A percentile compares a stretch with the other conserved stretches of the same genome.
Evolutionary conservation across 2,113 vertebrate genomes (phyloP).

Genomic region (Smithornis capensis): DNA sequence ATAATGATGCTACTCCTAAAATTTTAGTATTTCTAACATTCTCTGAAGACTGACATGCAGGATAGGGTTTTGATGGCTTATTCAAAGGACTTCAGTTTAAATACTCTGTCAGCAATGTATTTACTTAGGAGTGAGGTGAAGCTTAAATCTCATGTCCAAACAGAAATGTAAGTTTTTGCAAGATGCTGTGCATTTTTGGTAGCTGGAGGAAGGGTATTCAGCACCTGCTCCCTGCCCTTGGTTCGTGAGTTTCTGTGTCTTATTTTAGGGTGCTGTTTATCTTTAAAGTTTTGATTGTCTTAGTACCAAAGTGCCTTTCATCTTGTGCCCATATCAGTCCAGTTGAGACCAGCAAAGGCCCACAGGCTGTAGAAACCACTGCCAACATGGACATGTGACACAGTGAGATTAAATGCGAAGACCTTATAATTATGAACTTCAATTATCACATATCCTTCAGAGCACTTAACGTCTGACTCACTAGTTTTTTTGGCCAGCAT

Average conservation of each 20-base stretch:
- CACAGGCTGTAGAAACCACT: background rate
- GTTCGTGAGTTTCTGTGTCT: background rate
- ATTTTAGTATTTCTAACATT: background rate
- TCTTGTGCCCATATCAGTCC: background rate
- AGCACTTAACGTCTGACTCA: background rate
- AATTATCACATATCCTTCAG: conserved; percentile 2
- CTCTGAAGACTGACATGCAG: background rate
- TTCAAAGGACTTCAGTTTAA: background rate
- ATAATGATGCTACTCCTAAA: background rate
- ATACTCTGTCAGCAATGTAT: background rate
- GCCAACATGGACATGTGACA: conserved; percentile 20
- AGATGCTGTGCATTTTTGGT: background rate
- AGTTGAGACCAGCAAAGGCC: background rate
- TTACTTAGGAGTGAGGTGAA: background rate
- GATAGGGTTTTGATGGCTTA: background rate
- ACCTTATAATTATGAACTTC: conserved; percentile 7
- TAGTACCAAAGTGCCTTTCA: background rate
- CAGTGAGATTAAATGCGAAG: conserved; percentile 4
- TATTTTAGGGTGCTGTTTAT: background rate
- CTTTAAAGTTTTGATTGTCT: background rate
- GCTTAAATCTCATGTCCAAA: background rate
- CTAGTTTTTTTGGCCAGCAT: background rate
- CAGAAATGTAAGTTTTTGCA: background rate
- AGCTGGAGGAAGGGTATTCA: background rate
- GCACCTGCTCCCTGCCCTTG: background rate